phyloP scores from a whole-genome alignment of 1,140 invertebrate species.

The Megalonaias nervosa region DNA sequence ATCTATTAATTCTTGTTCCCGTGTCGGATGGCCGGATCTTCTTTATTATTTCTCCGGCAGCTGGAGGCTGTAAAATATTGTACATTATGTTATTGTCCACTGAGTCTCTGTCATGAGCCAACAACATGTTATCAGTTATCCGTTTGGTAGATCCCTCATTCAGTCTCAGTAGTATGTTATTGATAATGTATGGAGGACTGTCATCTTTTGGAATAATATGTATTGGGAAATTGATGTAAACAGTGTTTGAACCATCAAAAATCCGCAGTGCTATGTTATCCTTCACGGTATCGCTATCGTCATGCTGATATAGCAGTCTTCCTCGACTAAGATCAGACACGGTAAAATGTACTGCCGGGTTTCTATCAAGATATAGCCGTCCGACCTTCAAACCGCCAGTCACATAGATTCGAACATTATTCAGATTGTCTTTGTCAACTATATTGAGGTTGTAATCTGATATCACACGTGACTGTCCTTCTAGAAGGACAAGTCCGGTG shows the following conservation, averaged over 20 bases:
- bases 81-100: conserved; percentile 81
- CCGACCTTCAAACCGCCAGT: conserved; percentile 64
- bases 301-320: conserved; percentile 65
- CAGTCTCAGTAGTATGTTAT: conserved; percentile 87
- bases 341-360: conserved; percentile 55
- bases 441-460: conserved; percentile 53
- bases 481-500: conserved; percentile 62
- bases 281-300: conserved; percentile 65
- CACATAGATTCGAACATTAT: conserved; percentile 61
- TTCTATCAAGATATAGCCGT: conserved; percentile 49
- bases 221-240: conserved; percentile 80
- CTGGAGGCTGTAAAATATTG: conserved; percentile 65
- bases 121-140: conserved; percentile 82
- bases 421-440: conserved; percentile 65
- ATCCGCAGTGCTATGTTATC: conserved; percentile 66
- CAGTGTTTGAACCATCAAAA: conserved; percentile 59
- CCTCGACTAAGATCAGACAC: conserved; percentile 56
- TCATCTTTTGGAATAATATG: conserved; percentile 89
- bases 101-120: conserved; percentile 75
- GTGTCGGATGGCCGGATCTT: conserved; percentile 48
- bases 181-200: conserved; percentile 87
- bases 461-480: conserved; percentile 65
- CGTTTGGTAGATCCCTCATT: conserved; percentile 88
- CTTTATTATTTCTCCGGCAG: conserved; percentile 64
- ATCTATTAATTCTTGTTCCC: conserved; percentile 60